These are phyloP conservation scores for Calliphora vomitoria DNA, from an alignment of 2,888 invertebrate species.

Conservation along the genomic window DNA sequence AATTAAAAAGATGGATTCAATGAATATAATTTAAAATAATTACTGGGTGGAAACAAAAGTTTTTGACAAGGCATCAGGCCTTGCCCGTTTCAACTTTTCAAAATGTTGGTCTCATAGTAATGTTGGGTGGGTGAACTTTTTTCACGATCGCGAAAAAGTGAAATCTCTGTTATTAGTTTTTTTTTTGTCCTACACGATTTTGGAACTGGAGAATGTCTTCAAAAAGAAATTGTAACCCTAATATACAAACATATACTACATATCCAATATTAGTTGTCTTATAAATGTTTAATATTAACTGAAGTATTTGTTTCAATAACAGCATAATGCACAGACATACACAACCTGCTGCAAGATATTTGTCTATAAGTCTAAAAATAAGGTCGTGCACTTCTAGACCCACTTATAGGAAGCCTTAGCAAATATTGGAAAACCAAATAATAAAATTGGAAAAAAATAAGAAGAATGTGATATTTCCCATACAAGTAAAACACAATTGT, in stretches of 20 bases:
- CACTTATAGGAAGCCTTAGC: conserved; percentile 69
- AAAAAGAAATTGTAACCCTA: no score
- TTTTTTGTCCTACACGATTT: no score
- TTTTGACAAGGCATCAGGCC: no score
- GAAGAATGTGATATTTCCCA: conserved; percentile 26
- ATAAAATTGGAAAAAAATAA: conserved; percentile 4
- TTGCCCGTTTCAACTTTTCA: no score
- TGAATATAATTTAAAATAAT: not conserved
- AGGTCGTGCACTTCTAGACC: conserved; percentile 76
- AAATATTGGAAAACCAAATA: conserved; percentile 44
- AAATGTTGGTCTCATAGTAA: no score
- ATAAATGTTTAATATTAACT: conserved; percentile 35
- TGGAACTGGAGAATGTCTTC: no score
- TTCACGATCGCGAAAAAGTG: no score
- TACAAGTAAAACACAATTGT: conserved; percentile 41
- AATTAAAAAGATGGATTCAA: conserved; percentile 10
- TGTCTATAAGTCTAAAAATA: conserved; percentile 73
- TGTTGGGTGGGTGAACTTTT: no score
- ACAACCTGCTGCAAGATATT: conserved; percentile 34
- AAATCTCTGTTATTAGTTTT: no score
- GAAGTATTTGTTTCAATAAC: conserved; percentile 47
- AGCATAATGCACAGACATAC: not conserved
- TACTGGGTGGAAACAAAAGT: not conserved
- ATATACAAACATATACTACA: no score
- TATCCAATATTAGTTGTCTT: not conserved